Percentiles rank a stretch among this genome's conserved stretches.
Conservation (phyloP, 2,113 vertebrate species). For the Lontra canadensis region DNA sequence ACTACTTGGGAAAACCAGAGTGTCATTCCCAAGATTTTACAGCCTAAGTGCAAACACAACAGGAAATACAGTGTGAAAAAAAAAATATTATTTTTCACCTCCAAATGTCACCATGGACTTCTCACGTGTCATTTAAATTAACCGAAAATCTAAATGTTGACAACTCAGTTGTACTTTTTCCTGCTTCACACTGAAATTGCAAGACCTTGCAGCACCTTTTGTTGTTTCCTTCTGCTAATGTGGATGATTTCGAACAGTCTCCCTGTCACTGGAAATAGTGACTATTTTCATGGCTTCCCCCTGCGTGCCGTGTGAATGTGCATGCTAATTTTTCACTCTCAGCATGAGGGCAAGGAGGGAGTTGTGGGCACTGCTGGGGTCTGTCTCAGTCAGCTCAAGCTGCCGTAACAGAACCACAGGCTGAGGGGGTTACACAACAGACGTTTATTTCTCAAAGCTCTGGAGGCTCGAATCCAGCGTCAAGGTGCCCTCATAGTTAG, state of each 20-base stretch:
- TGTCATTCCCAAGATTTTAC: slow-evolving; percentile 49
- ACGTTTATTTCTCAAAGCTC: neutral
- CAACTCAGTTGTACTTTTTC: neutral
- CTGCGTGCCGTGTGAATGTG: neutral
- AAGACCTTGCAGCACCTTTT: neutral
- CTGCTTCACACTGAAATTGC: neutral
- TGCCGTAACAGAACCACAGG: neutral
- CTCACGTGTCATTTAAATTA: neutral
- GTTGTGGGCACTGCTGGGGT: neutral
- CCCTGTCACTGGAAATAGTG: neutral
- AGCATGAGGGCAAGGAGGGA: too few relatives aligned
- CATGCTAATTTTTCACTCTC: neutral
- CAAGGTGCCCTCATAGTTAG: neutral
- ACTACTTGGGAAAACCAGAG: slow-evolving; percentile 69
- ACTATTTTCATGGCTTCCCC: neutral
- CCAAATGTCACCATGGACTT: neutral
- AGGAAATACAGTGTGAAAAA: neutral
- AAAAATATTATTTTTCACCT: neutral
- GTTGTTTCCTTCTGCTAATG: neutral
- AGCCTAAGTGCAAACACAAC: slow-evolving; percentile 39
- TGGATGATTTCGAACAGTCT: neutral
- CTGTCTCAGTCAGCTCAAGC: neutral
- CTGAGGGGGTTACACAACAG: neutral
- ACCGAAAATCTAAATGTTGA: neutral
- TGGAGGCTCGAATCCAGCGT: neutral